Evolutionary conservation across 1,140 invertebrate species (phyloP).

Genomic region (Cherax destructor): DNA sequence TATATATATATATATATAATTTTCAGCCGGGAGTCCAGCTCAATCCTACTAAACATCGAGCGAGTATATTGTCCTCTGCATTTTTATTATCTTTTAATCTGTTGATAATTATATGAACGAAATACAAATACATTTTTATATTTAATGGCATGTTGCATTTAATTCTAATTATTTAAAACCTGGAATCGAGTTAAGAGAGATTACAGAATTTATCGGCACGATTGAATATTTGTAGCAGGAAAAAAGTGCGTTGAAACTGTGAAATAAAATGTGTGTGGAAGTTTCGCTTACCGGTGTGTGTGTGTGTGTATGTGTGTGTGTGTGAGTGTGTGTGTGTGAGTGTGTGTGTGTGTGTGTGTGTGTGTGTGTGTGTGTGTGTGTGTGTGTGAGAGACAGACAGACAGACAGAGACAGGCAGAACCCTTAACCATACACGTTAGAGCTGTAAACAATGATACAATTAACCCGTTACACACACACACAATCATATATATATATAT

Average conservation of each 20-base stretch:
- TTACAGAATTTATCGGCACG: not conserved
- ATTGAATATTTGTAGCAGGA: not conserved
- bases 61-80: slow-evolving; percentile 15
- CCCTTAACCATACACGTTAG: too few relatives aligned
- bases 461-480: too few relatives aligned
- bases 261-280: not conserved
- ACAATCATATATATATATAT: too few relatives aligned
- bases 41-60: not conserved
- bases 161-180: not conserved
- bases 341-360: not conserved
- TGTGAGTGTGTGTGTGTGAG: slow-evolving; percentile 14
- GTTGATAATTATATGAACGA: slow-evolving; percentile 45
- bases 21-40: too few relatives aligned
- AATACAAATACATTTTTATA: slow-evolving; percentile 21
- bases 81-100: slow-evolving; percentile 38
- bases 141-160: not conserved
- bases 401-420: too few relatives aligned
- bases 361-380: too few relatives aligned
- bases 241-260: not conserved
- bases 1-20: too few relatives aligned
- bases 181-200: not conserved
- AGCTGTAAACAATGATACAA: too few relatives aligned
- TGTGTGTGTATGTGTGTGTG: slow-evolving; percentile 20
- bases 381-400: too few relatives aligned
- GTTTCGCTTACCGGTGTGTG: not conserved